Evolutionary conservation across 2,797 vertebrate genomes (phyloP).

Genomic region (Columba guinea): DNA sequence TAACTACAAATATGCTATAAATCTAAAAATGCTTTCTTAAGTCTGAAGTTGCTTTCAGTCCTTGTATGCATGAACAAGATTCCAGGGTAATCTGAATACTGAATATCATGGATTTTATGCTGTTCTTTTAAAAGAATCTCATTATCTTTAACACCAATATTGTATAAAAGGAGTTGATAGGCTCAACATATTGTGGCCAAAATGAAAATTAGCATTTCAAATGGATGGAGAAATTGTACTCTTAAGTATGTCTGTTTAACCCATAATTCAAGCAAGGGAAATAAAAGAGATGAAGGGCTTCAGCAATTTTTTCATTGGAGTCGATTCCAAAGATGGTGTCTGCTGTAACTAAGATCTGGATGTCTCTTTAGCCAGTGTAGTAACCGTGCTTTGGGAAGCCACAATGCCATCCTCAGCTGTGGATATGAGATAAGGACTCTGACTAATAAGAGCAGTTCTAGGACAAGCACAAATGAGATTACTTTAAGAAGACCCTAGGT

Average conservation of each 20-base stretch:
- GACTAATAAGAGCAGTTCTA: conserved; percentile 64
- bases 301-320: conserved; percentile 15
- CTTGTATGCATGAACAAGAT: not conserved
- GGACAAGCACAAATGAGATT: conserved; percentile 73
- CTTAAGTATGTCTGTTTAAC: conserved; percentile 55
- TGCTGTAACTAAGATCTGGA: conserved; percentile 71
- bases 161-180: conserved; percentile 32
- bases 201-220: conserved; percentile 71
- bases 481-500: conserved; percentile 46
- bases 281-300: conserved; percentile 66
- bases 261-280: conserved; percentile 59
- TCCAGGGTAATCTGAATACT: not conserved
- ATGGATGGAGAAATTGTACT: conserved; percentile 62
- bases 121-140: conserved; percentile 48
- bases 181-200: conserved; percentile 44
- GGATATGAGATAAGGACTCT: conserved; percentile 69
- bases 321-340: conserved; percentile 64
- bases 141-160: conserved; percentile 59
- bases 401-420: conserved; percentile 67
- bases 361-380: conserved; percentile 30
- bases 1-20: not conserved
- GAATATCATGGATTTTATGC: not conserved
- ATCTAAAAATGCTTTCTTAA: not conserved
- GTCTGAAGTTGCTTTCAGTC: not conserved
- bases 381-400: conserved; percentile 15